These are phyloP conservation scores for Hypercompe scribonia DNA, from an alignment of 2,888 invertebrate species.

Conservation along the genomic window DNA sequence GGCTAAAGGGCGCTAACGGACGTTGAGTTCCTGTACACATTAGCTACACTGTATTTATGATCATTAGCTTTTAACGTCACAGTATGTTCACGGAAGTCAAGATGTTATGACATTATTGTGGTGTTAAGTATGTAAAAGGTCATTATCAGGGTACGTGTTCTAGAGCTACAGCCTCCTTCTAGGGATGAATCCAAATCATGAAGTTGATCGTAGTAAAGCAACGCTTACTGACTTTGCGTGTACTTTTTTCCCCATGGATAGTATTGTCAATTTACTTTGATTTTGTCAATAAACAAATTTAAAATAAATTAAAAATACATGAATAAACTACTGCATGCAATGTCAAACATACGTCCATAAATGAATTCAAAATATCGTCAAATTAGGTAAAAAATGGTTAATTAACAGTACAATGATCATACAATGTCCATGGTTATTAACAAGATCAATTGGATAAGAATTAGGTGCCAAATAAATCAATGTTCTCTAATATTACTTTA, in stretches of 20 bases:
- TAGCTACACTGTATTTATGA: conserved; percentile 28
- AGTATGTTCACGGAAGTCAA: conserved; percentile 16
- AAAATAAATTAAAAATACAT: no score
- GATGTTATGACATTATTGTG: background rate
- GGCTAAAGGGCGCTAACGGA: conserved; percentile 72
- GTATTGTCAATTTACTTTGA: no score
- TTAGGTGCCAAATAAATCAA: no score
- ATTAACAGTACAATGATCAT: no score
- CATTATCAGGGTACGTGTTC: background rate
- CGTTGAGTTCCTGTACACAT: conserved; percentile 66
- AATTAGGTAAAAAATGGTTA: no score
- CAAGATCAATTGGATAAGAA: no score
- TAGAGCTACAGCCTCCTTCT: background rate
- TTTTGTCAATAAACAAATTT: no score
- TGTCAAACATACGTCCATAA: no score
- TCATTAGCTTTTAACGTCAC: conserved; percentile 48
- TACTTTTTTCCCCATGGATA: background rate
- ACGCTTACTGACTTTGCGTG: background rate
- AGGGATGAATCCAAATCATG: background rate
- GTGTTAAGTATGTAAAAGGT: background rate
- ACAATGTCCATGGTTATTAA: no score
- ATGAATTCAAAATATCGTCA: no score
- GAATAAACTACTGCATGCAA: no score
- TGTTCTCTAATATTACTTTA: no score
- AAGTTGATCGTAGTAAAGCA: background rate